These are phyloP conservation scores for Tipula unca DNA, from an alignment of 2,888 invertebrate genomes.

Conservation along the genomic window DNA sequence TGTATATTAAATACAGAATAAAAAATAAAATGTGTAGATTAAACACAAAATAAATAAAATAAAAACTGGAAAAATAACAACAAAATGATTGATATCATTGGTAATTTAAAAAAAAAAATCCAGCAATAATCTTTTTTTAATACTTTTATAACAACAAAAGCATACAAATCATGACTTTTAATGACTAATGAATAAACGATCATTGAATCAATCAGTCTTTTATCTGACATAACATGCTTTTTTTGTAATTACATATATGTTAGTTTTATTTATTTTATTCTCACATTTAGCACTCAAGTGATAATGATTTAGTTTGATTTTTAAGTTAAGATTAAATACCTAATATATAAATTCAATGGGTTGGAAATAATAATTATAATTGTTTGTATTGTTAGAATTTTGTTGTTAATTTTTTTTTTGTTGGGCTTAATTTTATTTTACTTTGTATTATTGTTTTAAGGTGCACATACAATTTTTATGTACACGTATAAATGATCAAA, in stretches of 20 bases:
- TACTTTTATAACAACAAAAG: constrained; percentile 2
- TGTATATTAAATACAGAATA: background rate
- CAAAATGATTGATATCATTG: constrained; percentile 14
- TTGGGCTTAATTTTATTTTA: background rate
- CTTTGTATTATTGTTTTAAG: background rate
- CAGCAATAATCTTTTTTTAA: background rate
- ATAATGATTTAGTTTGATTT: constrained; percentile 8
- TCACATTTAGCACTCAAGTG: constrained; percentile 14
- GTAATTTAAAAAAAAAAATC: background rate
- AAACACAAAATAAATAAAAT: background rate
- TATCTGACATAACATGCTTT: background rate
- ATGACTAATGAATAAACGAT: constrained; percentile 8
- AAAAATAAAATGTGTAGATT: background rate
- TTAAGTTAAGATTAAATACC: background rate
- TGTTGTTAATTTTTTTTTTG: background rate
- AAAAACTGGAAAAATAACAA: background rate
- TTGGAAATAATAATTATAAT: background rate
- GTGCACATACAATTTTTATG: background rate
- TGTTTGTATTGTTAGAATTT: background rate
- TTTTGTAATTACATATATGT: background rate
- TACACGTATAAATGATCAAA: background rate
- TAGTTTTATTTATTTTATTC: background rate
- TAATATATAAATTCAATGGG: background rate
- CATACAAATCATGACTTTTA: background rate
- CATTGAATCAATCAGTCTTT: constrained; percentile 8